Base-by-base conservation (phyloP, 2,888 invertebrate genomes). In the Troides helena region DNA sequence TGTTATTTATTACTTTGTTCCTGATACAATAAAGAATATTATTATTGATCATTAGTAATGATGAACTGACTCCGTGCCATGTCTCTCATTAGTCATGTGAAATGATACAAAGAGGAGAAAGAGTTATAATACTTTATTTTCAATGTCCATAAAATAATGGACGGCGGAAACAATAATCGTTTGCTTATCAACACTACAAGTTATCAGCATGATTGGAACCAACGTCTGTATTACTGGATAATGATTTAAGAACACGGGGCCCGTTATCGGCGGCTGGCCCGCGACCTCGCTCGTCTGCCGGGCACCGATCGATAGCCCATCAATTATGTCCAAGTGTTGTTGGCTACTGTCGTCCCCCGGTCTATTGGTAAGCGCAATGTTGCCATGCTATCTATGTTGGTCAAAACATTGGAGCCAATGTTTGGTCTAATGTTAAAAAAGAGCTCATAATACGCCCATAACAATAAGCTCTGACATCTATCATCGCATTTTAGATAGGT, bases 291-390 rank as follows among this genome's bases (percentile, higher is more conserved):
- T 39, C 70, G 67, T 68, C 64, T 68, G 59, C 36, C 21, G 64
- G 30, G 17, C 43, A 25, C 59, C 72, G 77, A 75, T 76, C 77
- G 76, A 77, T 77, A 76, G 63, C 63, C 72, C 76, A 73, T 75
- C 73, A 75, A 75, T 74, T 74, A 76, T 73, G 70, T 70, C 70
- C 67, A 67, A 70, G 70, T 70, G 70, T 62, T 50, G 65, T 65
- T 64, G 64, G 70, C 70, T 70, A 70, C 70, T 57, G 70, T 67
- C 21, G 60, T 59, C 56, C 43, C n/a, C 21, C n/a, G 46, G 60
- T 58, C 57, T 66, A 69, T 58, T 62, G 62, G 50, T 60, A 36
- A 50, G 25, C 68, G 23, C 70, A 70, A 66, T 62, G 62, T 67
- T 62, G 58, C 53, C 59, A 53, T 21, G 56, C 21, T 63, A 61